Evolutionary conservation across 2,888 invertebrate species (phyloP), one percentile per base, ranked within the genome.

Genomic region (Dione juno): DNA sequence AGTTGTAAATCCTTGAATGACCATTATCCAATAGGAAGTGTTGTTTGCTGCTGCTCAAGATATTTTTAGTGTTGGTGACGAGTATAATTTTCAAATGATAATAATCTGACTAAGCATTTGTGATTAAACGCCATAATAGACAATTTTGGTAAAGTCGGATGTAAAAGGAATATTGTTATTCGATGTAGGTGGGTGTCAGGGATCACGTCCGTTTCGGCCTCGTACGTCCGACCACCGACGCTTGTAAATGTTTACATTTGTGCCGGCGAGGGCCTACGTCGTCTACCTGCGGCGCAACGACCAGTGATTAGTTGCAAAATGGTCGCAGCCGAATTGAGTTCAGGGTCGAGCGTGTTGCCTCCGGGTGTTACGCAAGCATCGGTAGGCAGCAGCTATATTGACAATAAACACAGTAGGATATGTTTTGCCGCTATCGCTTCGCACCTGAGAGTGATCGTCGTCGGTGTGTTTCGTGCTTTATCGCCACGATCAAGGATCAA

Each of bases 231-330:
- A 81, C 84, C 80, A 80, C 81, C 87, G 91, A 90, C 88, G 74
- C 74, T 69, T 92, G 92, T 88, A 88, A 93, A 93, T 93, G 93
- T 92, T 93, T 92, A 93, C 91, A 93, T 93, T 92, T 92, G 86
- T 85, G 82, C 88, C 88, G 87, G 84, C 83, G 84, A 82, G 84
- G 85, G 83, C 80, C 83, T 81, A 83, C 82, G 82, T 81, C 79
- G 76, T 76, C 78, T 74, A 77, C 77, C 80, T 76, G 77, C 76
- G 81, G 80, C 83, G 82, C 82, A 82, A 81, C 82, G 82, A 84
- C 85, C 87, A 83, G 82, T 87, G 89, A 90, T 90, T 87, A 90
- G 89, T 92, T 92, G 92, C 93, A 92, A 93, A 93, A 93, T 89
- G 87, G 86, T 89, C 88, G 88, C 86, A 79, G 80, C 85, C 86